Evolutionary conservation across 2,797 vertebrate genomes (phyloP).

Genomic region (Oophaga sylvatica): DNA sequence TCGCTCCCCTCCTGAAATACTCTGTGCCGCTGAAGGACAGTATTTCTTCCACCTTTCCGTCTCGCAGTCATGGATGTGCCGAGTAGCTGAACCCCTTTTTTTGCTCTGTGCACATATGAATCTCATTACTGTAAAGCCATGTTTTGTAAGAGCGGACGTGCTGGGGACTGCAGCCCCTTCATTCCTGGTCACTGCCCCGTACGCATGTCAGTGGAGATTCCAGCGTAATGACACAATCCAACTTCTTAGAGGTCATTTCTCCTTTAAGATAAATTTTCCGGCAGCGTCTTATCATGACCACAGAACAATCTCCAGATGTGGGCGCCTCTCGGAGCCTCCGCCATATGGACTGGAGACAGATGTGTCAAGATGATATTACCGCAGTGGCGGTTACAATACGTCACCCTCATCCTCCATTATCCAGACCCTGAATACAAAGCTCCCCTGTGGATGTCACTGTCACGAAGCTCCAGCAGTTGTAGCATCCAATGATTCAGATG

Average conservation of each 20-base stretch:
- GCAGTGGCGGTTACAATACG: too few species aligned
- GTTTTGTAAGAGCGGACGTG: neutral
- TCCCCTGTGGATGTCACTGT: neutral
- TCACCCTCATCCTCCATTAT: too few species aligned
- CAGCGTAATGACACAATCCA: too few species aligned
- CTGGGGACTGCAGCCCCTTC: neutral
- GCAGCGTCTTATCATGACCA: neutral
- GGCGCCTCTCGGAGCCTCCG: neutral
- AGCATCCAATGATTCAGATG: too few species aligned
- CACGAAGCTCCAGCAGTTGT: too few species aligned
- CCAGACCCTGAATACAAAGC: too few species aligned
- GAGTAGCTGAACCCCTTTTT: too few species aligned
- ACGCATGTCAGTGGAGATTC: neutral
- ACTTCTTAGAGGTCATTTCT: neutral
- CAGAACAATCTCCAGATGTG: constrained; percentile 12
- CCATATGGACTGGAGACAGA: constrained; percentile 42
- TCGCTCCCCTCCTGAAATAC: neutral
- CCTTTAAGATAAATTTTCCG: neutral
- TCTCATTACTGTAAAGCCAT: neutral
- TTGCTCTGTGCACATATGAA: too few species aligned
- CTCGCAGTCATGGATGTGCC: too few species aligned
- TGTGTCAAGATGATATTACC: neutral
- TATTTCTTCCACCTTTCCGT: neutral
- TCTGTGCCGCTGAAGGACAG: neutral
- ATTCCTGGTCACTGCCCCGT: neutral